phyloP scores from a whole-genome alignment of 2,888 invertebrate genomes.

The Pteria penguin region DNA sequence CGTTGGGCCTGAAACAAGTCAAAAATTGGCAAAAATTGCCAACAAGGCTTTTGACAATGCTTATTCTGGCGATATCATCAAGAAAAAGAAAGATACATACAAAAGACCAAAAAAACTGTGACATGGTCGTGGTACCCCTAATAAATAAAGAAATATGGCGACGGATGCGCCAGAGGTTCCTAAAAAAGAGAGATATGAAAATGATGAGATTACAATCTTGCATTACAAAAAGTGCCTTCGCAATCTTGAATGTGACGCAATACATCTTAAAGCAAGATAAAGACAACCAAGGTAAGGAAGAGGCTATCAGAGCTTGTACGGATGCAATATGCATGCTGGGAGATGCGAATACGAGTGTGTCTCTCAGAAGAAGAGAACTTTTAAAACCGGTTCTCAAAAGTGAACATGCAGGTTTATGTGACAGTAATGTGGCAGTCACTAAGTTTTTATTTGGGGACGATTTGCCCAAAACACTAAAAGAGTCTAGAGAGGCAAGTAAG shows the following conservation, averaged over 20 bases:
- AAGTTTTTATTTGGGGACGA: conserved; percentile 1
- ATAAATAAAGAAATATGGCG: conserved; percentile 12
- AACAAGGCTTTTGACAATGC: not conserved
- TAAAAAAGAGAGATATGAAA: conserved; percentile 6
- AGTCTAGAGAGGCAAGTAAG: not conserved
- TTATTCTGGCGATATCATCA: not conserved
- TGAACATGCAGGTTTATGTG: not conserved
- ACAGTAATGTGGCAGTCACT: not conserved
- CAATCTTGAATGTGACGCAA: not conserved
- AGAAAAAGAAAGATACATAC: not conserved
- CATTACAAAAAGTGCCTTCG: not conserved
- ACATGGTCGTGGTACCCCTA: not conserved
- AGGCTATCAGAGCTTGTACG: not conserved
- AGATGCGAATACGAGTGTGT: not conserved
- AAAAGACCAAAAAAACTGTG: conserved; percentile 4
- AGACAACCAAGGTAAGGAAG: not conserved
- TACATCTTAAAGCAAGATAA: not conserved
- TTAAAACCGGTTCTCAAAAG: conserved; percentile 3
- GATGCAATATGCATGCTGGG: not conserved
- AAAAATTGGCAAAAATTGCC: not conserved
- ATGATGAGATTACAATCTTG: not conserved
- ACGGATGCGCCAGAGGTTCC: not conserved
- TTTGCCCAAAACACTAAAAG: conserved; percentile 1
- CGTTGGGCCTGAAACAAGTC: not conserved
- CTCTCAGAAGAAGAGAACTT: not conserved